These are phyloP conservation scores for Eulemur rubriventer DNA, from an alignment of 2,797 vertebrate genomes.

Conservation along the genomic window DNA sequence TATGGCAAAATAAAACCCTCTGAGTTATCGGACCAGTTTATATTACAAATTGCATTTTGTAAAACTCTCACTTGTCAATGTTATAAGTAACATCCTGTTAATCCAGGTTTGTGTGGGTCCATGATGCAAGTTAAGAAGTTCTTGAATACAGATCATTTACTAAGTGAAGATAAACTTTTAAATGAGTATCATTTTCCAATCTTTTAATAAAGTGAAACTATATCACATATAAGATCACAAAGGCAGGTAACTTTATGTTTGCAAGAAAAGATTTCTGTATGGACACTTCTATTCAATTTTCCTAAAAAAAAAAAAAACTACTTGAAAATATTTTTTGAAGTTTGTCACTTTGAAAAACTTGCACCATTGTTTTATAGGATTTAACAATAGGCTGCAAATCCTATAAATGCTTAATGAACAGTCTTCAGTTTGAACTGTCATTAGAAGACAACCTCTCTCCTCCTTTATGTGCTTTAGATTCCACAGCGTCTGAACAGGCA, in stretches of 20 bases:
- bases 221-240: not conserved
- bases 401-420: not conserved
- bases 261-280: not conserved
- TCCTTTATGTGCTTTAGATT: not conserved
- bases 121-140: not conserved
- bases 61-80: not conserved
- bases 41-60: not conserved
- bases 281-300: not conserved
- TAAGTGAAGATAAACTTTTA: conserved; percentile 5
- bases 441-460: not conserved
- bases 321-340: not conserved
- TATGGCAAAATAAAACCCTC: not conserved
- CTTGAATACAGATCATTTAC: not conserved
- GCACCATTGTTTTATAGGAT: not conserved
- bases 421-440: not conserved
- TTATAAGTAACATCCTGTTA: not conserved
- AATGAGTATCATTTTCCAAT: not conserved
- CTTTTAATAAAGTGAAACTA: conserved; percentile 35
- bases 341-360: not conserved
- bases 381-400: not conserved
- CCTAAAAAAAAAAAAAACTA: not conserved
- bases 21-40: not conserved
- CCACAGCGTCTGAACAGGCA: not conserved
- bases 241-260: not conserved
- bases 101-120: not conserved